These are phyloP conservation scores for Thalassoma bifasciatum DNA, from an alignment of 2,113 vertebrate species.

Conservation along the genomic window DNA sequence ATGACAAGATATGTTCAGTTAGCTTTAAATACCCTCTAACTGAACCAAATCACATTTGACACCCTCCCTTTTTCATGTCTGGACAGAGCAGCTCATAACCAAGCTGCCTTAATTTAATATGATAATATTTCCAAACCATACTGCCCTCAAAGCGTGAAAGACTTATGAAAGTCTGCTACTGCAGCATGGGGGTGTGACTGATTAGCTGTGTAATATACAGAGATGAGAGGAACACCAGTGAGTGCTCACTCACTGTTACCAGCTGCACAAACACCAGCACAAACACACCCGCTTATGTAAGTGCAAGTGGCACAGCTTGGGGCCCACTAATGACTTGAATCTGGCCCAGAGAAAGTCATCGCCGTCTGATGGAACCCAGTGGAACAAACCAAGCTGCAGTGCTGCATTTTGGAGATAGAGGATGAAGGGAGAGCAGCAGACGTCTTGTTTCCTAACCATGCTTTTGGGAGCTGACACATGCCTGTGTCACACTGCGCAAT, in stretches of 20 bases:
- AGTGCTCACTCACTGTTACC: constrained; percentile 55
- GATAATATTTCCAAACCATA: background rate
- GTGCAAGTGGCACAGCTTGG: constrained; percentile 58
- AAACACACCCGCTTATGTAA: constrained; percentile 51
- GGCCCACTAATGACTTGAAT: constrained; percentile 70
- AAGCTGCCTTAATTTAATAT: background rate
- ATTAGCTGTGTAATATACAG: constrained; percentile 62
- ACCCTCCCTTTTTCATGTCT: background rate
- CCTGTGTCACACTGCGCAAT: constrained; percentile 26
- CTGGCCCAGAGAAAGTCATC: constrained; percentile 49
- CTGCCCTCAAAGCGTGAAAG: constrained; percentile 10
- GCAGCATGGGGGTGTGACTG: constrained; percentile 40
- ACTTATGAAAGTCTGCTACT: constrained; percentile 14
- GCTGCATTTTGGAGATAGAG: constrained; percentile 61
- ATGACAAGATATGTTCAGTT: background rate
- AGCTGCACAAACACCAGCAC: constrained; percentile 21
- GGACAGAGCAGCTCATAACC: background rate
- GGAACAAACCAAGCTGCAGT: constrained; percentile 61
- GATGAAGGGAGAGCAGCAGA: constrained; percentile 51
- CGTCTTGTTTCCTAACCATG: constrained; percentile 62
- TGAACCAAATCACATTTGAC: background rate
- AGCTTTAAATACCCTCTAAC: too few relatives aligned
- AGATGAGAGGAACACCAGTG: constrained; percentile 65
- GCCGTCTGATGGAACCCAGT: constrained; percentile 60
- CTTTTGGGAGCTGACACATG: constrained; percentile 58